Base-by-base conservation (phyloP, 2,113 vertebrate genomes). In the Bambusicola thoracicus region DNA sequence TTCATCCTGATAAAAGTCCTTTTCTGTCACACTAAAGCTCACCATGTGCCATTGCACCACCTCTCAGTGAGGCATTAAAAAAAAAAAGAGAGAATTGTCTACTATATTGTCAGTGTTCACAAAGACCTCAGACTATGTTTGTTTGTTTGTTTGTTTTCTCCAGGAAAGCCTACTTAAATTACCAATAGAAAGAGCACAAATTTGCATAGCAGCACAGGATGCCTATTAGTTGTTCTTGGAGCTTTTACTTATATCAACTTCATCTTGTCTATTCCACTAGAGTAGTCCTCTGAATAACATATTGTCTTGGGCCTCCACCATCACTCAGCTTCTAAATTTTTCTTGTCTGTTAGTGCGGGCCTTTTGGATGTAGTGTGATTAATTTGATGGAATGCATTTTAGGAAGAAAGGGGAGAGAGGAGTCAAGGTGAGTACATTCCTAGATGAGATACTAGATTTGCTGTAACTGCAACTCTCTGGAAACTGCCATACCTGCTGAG, bases 201-300 rank as follows among this genome's bases (percentile, higher is more conserved):
- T 92, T 90, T 85, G 36, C 43, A 24, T 40, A 62, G n/a, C 73
- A 30, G 68, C 17, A 58, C 40, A 21, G 66, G 49, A 80, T 73
- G 34, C 29, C 30, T 78, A 25, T 81, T 81, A 84, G 41, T 75
- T 24, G 84, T 84, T 94, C 29, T 38, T 79, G 43, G 11, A 68
- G 79, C 63, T 92, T 95, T 95, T 80, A 77, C 77, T 53, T 58
- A 90, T 59, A 81, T 85, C 73, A 22, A 4, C 15, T 90, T 73
- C 27, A 44, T 87, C 63, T 93, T 82, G 53, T 51, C 67, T 81
- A 5, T 76, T 90, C 18, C 18, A 21, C 55, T 68, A 82, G 44
- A 85, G 43, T 62, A 56, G 73, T 72, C 20, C 68, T 72, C 48
- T 77, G 13, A 44, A 53, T 36, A 87, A 48, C 2, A 0, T 24